These are phyloP conservation scores for Mandrillus leucophaeus DNA, from an alignment of 2,113 vertebrate genomes.

Conservation along the genomic window DNA sequence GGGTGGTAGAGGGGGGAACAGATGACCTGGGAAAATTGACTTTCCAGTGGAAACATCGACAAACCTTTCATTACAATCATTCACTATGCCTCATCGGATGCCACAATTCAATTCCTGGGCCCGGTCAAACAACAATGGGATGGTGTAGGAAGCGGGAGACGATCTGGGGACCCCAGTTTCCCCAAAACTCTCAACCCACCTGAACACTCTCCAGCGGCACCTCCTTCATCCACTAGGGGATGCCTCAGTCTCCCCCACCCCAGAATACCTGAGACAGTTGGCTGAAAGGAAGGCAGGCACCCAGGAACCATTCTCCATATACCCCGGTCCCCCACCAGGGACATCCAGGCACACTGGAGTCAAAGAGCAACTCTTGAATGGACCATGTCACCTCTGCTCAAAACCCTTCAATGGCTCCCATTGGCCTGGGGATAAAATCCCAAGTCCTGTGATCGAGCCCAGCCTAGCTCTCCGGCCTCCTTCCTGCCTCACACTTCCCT, in stretches of 20 bases:
- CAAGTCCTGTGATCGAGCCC: neutral
- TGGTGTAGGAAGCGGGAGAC: neutral
- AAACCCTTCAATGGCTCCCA: neutral
- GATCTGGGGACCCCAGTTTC: neutral
- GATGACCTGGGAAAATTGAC: constrained; percentile 69
- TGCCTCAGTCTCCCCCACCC: neutral
- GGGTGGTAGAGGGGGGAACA: neutral
- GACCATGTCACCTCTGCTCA: neutral
- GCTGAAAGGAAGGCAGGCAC: neutral
- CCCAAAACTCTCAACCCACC: neutral
- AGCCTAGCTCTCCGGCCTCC: neutral
- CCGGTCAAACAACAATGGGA: neutral
- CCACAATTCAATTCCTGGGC: constrained; percentile 12
- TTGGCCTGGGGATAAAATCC: neutral
- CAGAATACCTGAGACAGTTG: neutral
- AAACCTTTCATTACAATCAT: constrained; percentile 67
- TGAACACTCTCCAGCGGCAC: neutral
- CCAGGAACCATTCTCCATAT: neutral
- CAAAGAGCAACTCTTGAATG: neutral
- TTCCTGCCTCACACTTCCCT: neutral
- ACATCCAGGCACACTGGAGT: neutral
- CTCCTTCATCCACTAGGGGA: neutral
- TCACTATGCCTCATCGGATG: neutral
- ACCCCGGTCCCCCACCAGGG: neutral
- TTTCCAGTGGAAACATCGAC: constrained; percentile 66